Base-by-base conservation (phyloP, 2,888 invertebrate genomes). In the Oeneis ivallda region DNA sequence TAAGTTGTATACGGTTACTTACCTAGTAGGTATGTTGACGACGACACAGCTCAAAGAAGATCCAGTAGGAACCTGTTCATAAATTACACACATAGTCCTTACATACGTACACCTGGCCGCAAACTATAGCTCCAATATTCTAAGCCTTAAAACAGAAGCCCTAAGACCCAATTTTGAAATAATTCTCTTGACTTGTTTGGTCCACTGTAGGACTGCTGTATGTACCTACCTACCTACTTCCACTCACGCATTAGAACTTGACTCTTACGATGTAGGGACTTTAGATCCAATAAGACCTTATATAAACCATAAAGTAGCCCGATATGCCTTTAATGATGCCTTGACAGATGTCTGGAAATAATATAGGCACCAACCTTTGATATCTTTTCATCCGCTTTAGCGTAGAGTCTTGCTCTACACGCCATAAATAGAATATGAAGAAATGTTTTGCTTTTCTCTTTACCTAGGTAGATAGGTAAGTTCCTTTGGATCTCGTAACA, bases 11-110 rank as follows among this genome's bases (percentile, higher is more conserved):
- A 26, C 26, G 1, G 26, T 26, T 17, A 19, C 41, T 15, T 54
- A 41, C 37, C 54, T 54, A 37, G 50, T 32, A 8, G 13, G 32
- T 15, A 39, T 39, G 50, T 50, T 60, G 60, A 49, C 39, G 39
- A 60, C 50, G 6, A 47, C 53, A 65, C 64, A 65, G 65, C 65
- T 65, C 32, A 41, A 61, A 65, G 62, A 66, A 68, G 59, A 64
- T 60, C 57, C 57, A 58, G 56, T 57, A 37, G 65, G 65, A 68
- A 70, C 70, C 65, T 66, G 71, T 71, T 66, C 59, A 62, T 67
- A 71, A 68, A 50, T 70, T 70, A 70, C 52, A 65, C 52, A 62
- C 49, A 45, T 45, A 19, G 59, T 26, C 26, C 26, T 5, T 26
- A 5, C 26, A 2, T 63, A 62, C n/a, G 61, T 63, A 62, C 64